Evolutionary conservation across 2,797 vertebrate species (phyloP).

Genomic region (Valencia hispanica): DNA sequence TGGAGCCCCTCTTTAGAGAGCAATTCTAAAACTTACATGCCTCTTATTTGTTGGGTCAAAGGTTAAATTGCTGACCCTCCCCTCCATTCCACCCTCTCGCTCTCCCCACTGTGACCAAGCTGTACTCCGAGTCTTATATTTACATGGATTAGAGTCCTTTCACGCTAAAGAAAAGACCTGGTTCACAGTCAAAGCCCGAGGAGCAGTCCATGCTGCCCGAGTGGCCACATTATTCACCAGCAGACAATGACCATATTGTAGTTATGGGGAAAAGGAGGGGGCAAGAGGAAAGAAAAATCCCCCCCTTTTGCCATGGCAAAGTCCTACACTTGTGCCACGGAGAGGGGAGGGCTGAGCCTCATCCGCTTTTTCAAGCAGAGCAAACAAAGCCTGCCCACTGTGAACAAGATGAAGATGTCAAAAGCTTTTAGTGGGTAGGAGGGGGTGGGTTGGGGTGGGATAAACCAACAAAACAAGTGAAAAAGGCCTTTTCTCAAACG

Average conservation of each 20-base stretch:
- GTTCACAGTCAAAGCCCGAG: slow-evolving; percentile 96
- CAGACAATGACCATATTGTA: slow-evolving; percentile 99
- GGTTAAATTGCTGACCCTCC: slow-evolving; percentile 99
- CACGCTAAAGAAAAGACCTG: slow-evolving; percentile 96
- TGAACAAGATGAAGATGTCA: slow-evolving; percentile 99
- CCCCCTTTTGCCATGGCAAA: slow-evolving; percentile 90
- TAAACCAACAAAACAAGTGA: slow-evolving; percentile 88
- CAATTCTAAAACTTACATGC: slow-evolving; percentile 99
- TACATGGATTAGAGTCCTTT: slow-evolving; percentile 99
- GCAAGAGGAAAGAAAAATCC: slow-evolving; percentile 86
- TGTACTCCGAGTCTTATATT: slow-evolving; percentile 97
- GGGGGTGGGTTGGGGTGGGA: slow-evolving; percentile 67
- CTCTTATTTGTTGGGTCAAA: slow-evolving; percentile 99
- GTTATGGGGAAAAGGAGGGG: slow-evolving; percentile 86
- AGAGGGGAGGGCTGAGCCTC: slow-evolving; percentile 93
- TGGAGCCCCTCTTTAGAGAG: slow-evolving; percentile 97
- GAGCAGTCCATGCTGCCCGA: slow-evolving; percentile 96
- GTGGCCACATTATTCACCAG: slow-evolving; percentile 98
- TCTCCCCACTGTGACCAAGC: slow-evolving; percentile 91
- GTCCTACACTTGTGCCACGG: slow-evolving; percentile 95
- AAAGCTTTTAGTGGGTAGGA: slow-evolving; percentile 87
- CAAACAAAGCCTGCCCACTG: slow-evolving; percentile 98
- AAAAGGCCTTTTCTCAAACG: slow-evolving; percentile 82
- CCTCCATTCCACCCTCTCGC: slow-evolving; percentile 76
- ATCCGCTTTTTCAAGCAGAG: slow-evolving; percentile 97